Percentiles rank a stretch among this genome's conserved stretches.
Conservation (phyloP, 2,888 invertebrate genomes). For the Acanthosoma haemorrhoidale region DNA sequence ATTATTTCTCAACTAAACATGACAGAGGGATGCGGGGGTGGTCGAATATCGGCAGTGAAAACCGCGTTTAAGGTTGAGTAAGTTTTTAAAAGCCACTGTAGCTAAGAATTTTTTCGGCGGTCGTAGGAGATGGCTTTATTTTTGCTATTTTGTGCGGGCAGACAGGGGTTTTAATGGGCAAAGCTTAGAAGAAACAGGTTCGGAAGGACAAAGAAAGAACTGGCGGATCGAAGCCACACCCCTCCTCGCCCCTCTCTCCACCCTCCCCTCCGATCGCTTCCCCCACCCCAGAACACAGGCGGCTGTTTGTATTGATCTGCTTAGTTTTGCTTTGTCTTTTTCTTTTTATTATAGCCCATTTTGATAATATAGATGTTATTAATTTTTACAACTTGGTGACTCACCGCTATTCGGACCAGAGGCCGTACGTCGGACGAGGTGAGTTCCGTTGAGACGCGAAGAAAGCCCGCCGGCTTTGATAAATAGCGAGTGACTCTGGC, state of each 20-base stretch:
- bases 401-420: background rate
- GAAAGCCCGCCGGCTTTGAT: background rate
- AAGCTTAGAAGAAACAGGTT: background rate
- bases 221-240: slow-evolving; percentile 25
- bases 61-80: too few species aligned
- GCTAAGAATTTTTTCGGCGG: too few species aligned
- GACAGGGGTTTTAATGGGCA: too few species aligned
- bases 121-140: too few species aligned
- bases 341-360: background rate
- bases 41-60: too few species aligned
- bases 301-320: slow-evolving; percentile 30
- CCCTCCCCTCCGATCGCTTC: background rate
- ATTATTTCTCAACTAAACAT: too few species aligned
- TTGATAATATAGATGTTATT: background rate
- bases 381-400: slow-evolving; percentile 9
- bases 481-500: background rate
- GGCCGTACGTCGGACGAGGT: background rate
- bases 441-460: background rate
- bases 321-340: slow-evolving; percentile 21
- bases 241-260: slow-evolving; percentile 16
- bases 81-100: too few species aligned
- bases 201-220: slow-evolving; percentile 2
- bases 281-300: background rate
- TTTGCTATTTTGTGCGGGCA: too few species aligned
- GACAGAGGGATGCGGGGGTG: too few species aligned